A percentile compares a stretch with the other conserved stretches of the same genome.
Evolutionary conservation across 2,113 vertebrate species (phyloP).

Genomic region (Rostratula benghalensis): DNA sequence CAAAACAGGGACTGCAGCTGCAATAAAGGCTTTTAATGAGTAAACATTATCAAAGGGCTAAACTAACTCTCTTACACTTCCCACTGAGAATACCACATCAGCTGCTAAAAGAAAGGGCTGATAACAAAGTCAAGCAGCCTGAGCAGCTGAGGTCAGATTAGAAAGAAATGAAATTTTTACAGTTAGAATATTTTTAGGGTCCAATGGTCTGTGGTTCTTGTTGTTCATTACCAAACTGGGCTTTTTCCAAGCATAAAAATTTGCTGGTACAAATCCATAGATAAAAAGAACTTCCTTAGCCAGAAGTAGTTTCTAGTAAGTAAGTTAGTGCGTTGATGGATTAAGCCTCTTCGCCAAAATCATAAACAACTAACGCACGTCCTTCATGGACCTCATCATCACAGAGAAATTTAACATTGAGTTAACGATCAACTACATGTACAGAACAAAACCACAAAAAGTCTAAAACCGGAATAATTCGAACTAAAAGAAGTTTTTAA

Average conservation of each 20-base stretch:
- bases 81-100: background rate
- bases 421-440: accelerated
- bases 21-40: background rate
- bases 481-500: background rate
- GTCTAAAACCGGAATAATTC: background rate
- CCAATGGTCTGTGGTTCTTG: background rate
- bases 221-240: background rate
- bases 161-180: background rate
- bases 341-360: slow-evolving; percentile 20
- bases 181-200: background rate
- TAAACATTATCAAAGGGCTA: background rate
- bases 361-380: background rate
- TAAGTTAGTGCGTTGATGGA: background rate
- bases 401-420: background rate
- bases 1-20: background rate
- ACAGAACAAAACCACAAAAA: background rate
- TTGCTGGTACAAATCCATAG: background rate
- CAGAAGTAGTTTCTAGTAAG: background rate
- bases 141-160: background rate
- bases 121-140: background rate
- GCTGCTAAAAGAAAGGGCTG: background rate
- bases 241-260: background rate
- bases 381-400: background rate
- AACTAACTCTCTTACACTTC: background rate
- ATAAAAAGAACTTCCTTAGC: background rate